Conservation (phyloP, 2,888 invertebrate genomes). For the Perithous albicinctus region DNA sequence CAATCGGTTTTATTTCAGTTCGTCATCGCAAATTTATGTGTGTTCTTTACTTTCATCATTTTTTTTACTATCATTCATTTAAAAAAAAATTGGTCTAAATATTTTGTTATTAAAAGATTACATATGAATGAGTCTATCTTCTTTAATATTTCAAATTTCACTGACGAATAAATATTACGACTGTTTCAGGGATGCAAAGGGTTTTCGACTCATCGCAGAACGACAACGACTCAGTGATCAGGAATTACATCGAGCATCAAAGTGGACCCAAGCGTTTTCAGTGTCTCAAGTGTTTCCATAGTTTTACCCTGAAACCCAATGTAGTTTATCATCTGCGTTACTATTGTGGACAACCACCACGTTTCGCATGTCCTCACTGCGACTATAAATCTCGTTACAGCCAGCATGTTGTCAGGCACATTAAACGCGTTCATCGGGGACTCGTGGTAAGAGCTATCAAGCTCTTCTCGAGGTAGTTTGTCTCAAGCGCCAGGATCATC, state of each 20-base stretch:
- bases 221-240: conserved; percentile 17
- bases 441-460: conserved; percentile 68
- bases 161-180: conserved; percentile 21
- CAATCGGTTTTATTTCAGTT: too few species aligned
- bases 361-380: conserved; percentile 79
- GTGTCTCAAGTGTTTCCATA: conserved; percentile 83
- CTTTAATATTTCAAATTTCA: background rate
- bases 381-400: conserved; percentile 68
- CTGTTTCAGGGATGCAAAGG: conserved; percentile 9
- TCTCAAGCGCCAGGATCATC: background rate
- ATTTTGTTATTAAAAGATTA: background rate
- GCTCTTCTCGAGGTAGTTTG: conserved; percentile 67
- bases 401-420: conserved; percentile 77
- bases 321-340: conserved; percentile 84
- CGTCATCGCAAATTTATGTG: too few species aligned
- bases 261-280: conserved; percentile 56
- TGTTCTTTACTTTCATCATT: background rate
- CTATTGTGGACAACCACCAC: conserved; percentile 82
- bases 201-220: background rate
- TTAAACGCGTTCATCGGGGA: conserved; percentile 74
- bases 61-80: background rate
- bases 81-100: background rate
- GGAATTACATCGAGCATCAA: conserved; percentile 57
- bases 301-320: conserved; percentile 82
- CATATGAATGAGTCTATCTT: background rate